Conservation (phyloP, 2,888 invertebrate genomes). For the Clepsis dumicolana region DNA sequence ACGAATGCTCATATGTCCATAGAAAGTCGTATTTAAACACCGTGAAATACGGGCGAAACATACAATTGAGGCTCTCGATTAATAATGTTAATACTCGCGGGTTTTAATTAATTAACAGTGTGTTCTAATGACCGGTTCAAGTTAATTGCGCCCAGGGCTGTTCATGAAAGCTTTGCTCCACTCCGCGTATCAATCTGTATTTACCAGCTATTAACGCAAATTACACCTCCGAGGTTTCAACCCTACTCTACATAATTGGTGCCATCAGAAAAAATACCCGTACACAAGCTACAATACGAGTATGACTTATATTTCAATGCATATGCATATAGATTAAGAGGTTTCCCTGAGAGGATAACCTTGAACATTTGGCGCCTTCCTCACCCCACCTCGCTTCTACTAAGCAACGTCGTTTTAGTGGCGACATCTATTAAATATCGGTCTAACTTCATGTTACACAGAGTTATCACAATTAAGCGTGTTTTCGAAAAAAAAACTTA, state of each 20-base stretch:
- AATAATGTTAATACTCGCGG: constrained; percentile 15
- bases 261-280: not conserved
- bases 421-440: too few relatives aligned
- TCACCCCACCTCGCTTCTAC: too few relatives aligned
- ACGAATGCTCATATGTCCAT: not conserved
- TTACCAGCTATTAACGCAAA: constrained; percentile 39
- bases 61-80: not conserved
- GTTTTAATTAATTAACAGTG: constrained; percentile 28
- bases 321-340: not conserved
- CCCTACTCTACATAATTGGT: constrained; percentile 26
- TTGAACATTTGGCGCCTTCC: too few relatives aligned
- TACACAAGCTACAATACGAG: not conserved
- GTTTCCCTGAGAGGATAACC: too few relatives aligned
- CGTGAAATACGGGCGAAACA: constrained; percentile 2
- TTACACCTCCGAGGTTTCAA: constrained; percentile 24
- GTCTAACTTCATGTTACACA: too few relatives aligned
- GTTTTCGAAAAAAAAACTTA: too few relatives aligned
- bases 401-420: too few relatives aligned
- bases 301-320: not conserved
- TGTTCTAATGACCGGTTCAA: constrained; percentile 15
- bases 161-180: constrained; percentile 19
- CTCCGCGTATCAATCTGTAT: constrained; percentile 32
- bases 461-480: too few relatives aligned
- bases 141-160: constrained; percentile 10
- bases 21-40: constrained; percentile 1